phyloP scores from a whole-genome alignment of 2,888 invertebrate genomes.

The Drosophila cognata region DNA sequence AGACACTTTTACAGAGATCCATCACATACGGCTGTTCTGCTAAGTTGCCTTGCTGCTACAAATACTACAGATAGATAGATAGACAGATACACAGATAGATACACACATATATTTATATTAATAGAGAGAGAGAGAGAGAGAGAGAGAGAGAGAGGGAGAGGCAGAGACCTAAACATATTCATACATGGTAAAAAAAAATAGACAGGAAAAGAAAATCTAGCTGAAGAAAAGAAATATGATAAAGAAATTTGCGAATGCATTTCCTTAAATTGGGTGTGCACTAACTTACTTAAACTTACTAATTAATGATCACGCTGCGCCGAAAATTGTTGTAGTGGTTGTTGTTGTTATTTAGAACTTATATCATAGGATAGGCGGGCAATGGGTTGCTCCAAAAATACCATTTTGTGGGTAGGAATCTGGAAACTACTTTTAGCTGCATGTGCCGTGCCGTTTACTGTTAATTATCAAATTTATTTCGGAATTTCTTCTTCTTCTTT shows the following conservation, averaged over 20 bases:
- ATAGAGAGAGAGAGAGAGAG: background rate
- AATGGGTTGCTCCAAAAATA: conserved; percentile 32
- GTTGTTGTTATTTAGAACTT: conserved; percentile 37
- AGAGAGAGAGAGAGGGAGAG: background rate
- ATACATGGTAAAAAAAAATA: conserved; percentile 17
- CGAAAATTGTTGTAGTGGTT: conserved; percentile 54
- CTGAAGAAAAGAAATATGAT: conserved; percentile 29
- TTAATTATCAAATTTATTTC: background rate
- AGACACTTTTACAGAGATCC: conserved; percentile 73
- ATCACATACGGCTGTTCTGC: conserved; percentile 77
- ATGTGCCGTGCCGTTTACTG: conserved; percentile 53
- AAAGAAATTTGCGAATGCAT: conserved; percentile 22
- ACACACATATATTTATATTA: conserved; percentile 10
- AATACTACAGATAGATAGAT: conserved; percentile 52
- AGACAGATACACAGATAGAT: conserved; percentile 13
- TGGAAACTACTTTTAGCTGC: conserved; percentile 27
- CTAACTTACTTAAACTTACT: conserved; percentile 61
- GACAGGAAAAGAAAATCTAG: conserved; percentile 21
- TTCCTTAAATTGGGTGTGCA: conserved; percentile 9
- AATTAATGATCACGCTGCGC: conserved; percentile 81
- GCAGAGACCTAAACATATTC: conserved; percentile 25
- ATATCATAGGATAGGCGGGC: conserved; percentile 56
- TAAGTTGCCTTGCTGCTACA: conserved; percentile 54
- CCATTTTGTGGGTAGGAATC: conserved; percentile 16
- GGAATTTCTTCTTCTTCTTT: background rate